A percentile compares a stretch with the other conserved stretches of the same genome.
Conservation (phyloP, 2,113 vertebrate genomes). For the Salminus brasiliensis region DNA sequence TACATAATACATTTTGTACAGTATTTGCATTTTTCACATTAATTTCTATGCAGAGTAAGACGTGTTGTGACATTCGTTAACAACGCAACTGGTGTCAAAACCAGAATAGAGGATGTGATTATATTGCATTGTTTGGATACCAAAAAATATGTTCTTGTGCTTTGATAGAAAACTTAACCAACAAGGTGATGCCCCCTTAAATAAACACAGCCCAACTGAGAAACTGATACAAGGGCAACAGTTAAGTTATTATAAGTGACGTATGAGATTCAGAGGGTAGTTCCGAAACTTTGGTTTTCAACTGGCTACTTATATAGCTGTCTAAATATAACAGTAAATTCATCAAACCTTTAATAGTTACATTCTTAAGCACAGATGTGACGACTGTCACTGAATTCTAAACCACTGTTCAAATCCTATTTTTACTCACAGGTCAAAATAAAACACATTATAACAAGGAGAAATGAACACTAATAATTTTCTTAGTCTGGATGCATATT, state of each 20-base stretch:
- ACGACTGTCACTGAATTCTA: not conserved
- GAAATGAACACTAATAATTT: not conserved
- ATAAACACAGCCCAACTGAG: constrained; percentile 13
- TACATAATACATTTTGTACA: constrained; percentile 38
- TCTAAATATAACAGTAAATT: not conserved
- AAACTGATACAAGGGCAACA: not conserved
- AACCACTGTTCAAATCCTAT: not conserved
- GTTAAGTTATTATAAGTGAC: not conserved
- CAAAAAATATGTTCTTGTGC: constrained; percentile 46
- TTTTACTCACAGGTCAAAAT: not conserved
- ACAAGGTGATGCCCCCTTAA: constrained; percentile 41
- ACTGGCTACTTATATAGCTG: not conserved
- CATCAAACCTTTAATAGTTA: not conserved
- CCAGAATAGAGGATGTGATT: constrained; percentile 37
- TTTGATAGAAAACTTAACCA: constrained; percentile 35
- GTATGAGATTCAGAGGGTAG: constrained; percentile 19
- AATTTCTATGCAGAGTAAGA: constrained; percentile 23
- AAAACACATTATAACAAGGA: not conserved
- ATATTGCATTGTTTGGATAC: constrained; percentile 55
- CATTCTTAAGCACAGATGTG: not conserved
- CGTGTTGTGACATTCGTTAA: constrained; percentile 20
- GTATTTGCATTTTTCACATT: not conserved
- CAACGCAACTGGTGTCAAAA: constrained; percentile 26
- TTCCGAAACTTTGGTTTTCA: constrained; percentile 44
- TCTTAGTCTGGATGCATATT: too few species aligned